phyloP scores from a whole-genome alignment of 2,797 vertebrate genomes.

The Pachyuromys duprasi region DNA sequence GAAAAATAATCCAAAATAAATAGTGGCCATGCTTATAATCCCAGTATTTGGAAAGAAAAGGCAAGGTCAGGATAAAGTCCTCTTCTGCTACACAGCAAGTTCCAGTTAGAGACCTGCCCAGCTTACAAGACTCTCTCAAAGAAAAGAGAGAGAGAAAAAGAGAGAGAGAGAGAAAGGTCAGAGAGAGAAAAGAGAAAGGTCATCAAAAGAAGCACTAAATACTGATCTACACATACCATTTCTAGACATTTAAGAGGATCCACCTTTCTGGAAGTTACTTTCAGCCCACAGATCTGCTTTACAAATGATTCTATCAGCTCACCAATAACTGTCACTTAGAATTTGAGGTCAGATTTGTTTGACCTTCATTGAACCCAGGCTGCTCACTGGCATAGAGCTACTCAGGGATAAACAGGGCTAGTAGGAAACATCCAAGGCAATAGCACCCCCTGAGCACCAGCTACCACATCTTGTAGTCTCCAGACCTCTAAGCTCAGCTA shows the following conservation, averaged over 20 bases:
- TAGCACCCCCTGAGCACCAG: background rate
- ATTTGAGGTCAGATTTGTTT: background rate
- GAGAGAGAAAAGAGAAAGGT: background rate
- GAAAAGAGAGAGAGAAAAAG: too few relatives aligned
- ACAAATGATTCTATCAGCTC: conserved; percentile 31
- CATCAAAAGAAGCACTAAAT: background rate
- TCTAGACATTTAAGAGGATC: conserved; percentile 57
- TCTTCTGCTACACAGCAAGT: background rate
- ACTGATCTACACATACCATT: background rate
- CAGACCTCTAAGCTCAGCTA: background rate
- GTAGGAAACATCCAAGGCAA: background rate
- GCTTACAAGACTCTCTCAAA: background rate
- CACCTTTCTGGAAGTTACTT: conserved; percentile 8
- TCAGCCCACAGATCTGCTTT: background rate
- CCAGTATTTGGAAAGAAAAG: background rate
- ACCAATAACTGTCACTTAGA: background rate
- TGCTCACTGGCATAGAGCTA: conserved; percentile 18
- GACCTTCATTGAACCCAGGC: background rate
- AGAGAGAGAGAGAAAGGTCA: background rate
- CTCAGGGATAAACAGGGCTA: background rate
- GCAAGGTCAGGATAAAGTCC: background rate
- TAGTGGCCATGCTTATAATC: background rate
- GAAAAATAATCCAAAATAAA: background rate
- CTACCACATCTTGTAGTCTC: background rate
- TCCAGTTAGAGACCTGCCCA: background rate